Evolutionary conservation across 1,140 invertebrate genomes (phyloP).

Genomic region (Zaprionus ghesquierei): DNA sequence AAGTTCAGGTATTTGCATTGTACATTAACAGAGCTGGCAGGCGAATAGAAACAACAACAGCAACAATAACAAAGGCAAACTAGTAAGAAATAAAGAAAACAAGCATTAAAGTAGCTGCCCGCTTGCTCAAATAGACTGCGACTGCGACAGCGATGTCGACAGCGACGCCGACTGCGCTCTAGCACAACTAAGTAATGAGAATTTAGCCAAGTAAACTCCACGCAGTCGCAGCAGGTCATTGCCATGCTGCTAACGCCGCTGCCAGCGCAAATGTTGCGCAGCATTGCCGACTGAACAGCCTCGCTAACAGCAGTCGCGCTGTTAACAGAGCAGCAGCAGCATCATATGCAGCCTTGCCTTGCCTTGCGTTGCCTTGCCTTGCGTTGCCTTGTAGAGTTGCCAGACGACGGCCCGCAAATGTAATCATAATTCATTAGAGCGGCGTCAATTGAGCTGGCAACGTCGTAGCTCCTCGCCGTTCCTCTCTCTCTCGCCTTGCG

Average conservation of each 20-base stretch:
- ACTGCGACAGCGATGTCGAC: not conserved
- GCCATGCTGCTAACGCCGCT: constrained; percentile 46
- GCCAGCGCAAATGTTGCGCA: constrained; percentile 29
- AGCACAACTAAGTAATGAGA: constrained; percentile 38
- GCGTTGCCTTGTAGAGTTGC: constrained; percentile 36
- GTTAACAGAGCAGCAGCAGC: not conserved
- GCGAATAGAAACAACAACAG: constrained; percentile 21
- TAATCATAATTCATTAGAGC: constrained; percentile 71
- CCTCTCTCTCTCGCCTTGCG: not conserved
- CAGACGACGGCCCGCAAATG: constrained; percentile 19
- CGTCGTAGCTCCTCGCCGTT: not conserved
- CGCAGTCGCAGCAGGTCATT: constrained; percentile 60
- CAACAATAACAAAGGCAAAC: constrained; percentile 21
- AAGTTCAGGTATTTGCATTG: constrained; percentile 63
- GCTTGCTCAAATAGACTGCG: constrained; percentile 21
- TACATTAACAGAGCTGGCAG: constrained; percentile 63
- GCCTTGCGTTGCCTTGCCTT: not conserved
- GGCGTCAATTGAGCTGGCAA: constrained; percentile 58
- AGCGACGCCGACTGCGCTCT: not conserved
- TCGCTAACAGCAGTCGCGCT: constrained; percentile 7
- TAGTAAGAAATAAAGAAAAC: constrained; percentile 69
- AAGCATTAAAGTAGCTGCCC: constrained; percentile 67
- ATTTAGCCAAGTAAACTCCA: constrained; percentile 55
- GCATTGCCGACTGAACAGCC: constrained; percentile 34
- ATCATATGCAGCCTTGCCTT: too few species aligned